Evolutionary conservation across 2,888 invertebrate genomes (phyloP).

Genomic region (Timandra comae): DNA sequence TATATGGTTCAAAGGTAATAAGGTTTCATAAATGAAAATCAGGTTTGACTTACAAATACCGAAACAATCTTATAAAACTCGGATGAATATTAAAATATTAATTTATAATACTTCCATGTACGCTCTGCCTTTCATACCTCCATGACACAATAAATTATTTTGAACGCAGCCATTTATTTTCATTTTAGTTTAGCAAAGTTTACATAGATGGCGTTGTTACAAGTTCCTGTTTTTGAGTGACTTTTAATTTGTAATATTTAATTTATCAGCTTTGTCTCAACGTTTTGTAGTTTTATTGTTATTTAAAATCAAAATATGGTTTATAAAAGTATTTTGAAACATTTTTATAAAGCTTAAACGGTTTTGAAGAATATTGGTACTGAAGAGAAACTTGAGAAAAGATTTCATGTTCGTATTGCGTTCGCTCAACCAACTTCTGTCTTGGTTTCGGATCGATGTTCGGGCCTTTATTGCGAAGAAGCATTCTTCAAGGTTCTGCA

Average conservation of each 20-base stretch:
- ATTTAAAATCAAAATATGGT: slow-evolving; percentile 5
- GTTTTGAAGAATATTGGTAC: slow-evolving; percentile 9
- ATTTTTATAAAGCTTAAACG: neutral
- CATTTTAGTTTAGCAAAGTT: neutral
- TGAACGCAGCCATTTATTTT: too few relatives aligned
- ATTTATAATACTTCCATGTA: too few relatives aligned
- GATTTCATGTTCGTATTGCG: too few relatives aligned
- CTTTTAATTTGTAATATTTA: slow-evolving; percentile 13
- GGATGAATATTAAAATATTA: too few relatives aligned
- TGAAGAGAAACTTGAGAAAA: slow-evolving; percentile 28
- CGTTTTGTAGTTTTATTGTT: slow-evolving; percentile 6
- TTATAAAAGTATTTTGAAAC: slow-evolving; percentile 1
- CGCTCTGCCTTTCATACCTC: too few relatives aligned
- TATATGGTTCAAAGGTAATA: too few relatives aligned
- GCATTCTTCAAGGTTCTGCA: slow-evolving; percentile 82
- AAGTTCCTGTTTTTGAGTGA: slow-evolving; percentile 22
- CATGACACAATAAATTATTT: too few relatives aligned
- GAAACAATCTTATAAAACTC: too few relatives aligned
- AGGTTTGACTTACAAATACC: too few relatives aligned
- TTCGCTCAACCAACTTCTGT: slow-evolving; percentile 33
- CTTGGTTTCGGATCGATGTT: slow-evolving; percentile 81
- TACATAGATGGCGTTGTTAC: slow-evolving; percentile 25
- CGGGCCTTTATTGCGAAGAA: slow-evolving; percentile 79
- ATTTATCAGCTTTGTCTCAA: slow-evolving; percentile 1
- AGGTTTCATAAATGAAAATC: too few relatives aligned